Evolutionary conservation across 2,797 vertebrate species (phyloP).

Genomic region (Ara ararauna): DNA sequence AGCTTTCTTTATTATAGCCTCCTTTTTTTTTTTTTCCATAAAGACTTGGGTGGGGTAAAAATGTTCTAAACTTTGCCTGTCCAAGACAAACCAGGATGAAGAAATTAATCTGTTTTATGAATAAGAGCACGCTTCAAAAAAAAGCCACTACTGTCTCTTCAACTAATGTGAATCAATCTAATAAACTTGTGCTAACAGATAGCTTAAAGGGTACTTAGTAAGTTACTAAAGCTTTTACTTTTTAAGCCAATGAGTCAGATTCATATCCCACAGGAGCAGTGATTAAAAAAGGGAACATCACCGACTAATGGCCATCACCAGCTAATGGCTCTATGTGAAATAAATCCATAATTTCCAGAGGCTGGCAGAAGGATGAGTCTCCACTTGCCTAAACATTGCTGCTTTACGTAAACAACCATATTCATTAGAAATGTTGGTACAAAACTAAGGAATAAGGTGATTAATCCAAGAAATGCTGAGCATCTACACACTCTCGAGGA

Average conservation of each 20-base stretch:
- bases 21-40: background rate
- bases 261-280: background rate
- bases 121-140: background rate
- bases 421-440: background rate
- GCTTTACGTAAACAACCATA: background rate
- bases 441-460: background rate
- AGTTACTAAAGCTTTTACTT: conserved; percentile 2
- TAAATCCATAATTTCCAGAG: background rate
- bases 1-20: background rate
- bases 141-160: background rate
- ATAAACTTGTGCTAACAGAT: background rate
- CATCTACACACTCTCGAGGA: background rate
- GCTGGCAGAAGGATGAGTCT: background rate
- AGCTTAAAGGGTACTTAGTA: background rate
- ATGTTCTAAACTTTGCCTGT: background rate
- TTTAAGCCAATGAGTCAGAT: conserved; percentile 13
- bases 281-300: background rate
- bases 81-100: background rate
- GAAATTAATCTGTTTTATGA: background rate
- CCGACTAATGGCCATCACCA: background rate
- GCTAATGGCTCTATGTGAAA: background rate
- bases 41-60: background rate
- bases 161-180: background rate
- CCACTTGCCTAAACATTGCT: background rate
- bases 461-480: background rate